phyloP scores from a whole-genome alignment of 2,113 vertebrate species.

The Nesogale talazaci region DNA sequence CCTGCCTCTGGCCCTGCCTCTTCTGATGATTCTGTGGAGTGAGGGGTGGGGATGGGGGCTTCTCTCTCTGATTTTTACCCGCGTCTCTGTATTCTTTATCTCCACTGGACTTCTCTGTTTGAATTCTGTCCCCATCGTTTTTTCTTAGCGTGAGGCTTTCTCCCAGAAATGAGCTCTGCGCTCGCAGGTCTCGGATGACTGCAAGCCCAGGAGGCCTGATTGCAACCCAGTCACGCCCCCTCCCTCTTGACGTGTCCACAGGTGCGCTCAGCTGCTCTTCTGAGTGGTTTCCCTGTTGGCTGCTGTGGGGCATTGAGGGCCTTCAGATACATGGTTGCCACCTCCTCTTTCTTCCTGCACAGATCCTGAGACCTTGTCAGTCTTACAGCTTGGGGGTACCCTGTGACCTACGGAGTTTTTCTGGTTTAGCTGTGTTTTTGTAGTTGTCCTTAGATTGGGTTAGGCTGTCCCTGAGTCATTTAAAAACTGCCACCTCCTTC shows the following conservation, averaged over 20 bases:
- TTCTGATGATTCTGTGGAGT: slow-evolving; percentile 1
- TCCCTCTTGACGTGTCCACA: no score
- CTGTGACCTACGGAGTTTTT: background rate
- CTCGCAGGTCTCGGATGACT: background rate
- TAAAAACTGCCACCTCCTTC: no score
- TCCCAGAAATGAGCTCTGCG: background rate
- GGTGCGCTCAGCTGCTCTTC: no score
- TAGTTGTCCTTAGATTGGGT: no score
- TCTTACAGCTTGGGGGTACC: background rate
- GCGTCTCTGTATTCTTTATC: background rate
- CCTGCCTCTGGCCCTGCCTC: background rate
- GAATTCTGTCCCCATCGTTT: background rate
- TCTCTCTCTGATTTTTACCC: background rate
- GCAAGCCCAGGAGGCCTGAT: background rate
- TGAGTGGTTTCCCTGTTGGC: background rate
- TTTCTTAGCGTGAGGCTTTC: slow-evolving; percentile 14
- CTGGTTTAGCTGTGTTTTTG: no score
- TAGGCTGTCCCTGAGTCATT: no score
- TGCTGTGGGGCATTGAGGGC: slow-evolving; percentile 48
- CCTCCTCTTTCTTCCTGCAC: background rate
- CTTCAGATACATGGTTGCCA: background rate
- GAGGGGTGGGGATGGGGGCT: background rate
- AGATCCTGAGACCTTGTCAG: background rate
- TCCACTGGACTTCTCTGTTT: slow-evolving; percentile 6
- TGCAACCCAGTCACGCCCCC: background rate